phyloP scores from a whole-genome alignment of 2,113 vertebrate genomes.

The Phylloscopus whistleri region DNA sequence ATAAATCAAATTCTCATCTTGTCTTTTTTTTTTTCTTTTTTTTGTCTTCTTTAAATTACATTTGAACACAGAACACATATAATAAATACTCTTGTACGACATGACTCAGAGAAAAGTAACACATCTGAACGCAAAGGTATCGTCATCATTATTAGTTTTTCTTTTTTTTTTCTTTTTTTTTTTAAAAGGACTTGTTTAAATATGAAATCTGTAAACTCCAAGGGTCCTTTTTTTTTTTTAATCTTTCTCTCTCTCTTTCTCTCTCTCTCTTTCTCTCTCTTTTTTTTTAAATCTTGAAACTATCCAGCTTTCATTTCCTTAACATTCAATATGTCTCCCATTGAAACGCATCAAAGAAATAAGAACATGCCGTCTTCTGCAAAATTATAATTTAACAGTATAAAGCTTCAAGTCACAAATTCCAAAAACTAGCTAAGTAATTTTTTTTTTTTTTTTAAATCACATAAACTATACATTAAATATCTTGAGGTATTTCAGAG shows the following conservation, averaged over 20 bases:
- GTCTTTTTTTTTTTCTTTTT: slow-evolving; percentile 49
- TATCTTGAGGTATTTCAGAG: slow-evolving; percentile 99
- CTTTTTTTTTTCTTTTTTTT: slow-evolving; percentile 9
- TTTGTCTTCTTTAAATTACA: slow-evolving; percentile 88
- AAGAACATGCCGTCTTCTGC: slow-evolving; percentile 87
- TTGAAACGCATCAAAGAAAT: slow-evolving; percentile 82
- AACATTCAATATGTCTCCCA: slow-evolving; percentile 95
- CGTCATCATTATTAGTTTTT: slow-evolving; percentile 13
- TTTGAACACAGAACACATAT: slow-evolving; percentile 92
- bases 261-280: not conserved
- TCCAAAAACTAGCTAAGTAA: slow-evolving; percentile 99
- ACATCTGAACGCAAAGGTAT: slow-evolving; percentile 68
- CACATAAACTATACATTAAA: slow-evolving; percentile 99
- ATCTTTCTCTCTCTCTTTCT: slow-evolving; percentile 24
- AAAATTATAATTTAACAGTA: slow-evolving; percentile 97
- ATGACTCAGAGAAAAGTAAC: slow-evolving; percentile 73
- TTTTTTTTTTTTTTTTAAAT: slow-evolving; percentile 75
- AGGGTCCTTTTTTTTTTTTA: slow-evolving; percentile 61
- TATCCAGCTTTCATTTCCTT: slow-evolving; percentile 62
- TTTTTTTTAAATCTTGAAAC: slow-evolving; percentile 28
- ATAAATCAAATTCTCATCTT: slow-evolving; percentile 74
- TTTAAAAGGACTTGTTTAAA: slow-evolving; percentile 72
- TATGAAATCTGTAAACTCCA: slow-evolving; percentile 77
- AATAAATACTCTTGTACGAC: slow-evolving; percentile 84
- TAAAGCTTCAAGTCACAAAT: slow-evolving; percentile 99